Evolutionary conservation across 1,140 invertebrate genomes (phyloP).

Genomic region (Drosophila aff.): DNA sequence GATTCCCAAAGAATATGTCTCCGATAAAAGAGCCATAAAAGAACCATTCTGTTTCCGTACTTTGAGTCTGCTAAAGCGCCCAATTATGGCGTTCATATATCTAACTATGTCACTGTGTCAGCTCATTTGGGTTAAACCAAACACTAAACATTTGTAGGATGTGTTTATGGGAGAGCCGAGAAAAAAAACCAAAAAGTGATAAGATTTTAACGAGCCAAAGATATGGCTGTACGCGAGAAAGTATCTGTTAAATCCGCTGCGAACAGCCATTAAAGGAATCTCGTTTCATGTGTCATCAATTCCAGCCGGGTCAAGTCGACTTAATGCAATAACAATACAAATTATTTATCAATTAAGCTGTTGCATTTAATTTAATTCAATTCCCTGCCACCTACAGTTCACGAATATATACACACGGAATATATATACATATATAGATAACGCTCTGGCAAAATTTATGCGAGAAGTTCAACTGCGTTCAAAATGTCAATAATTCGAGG

Average conservation of each 20-base stretch:
- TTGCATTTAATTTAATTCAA: slow-evolving; percentile 69
- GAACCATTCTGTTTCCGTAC: background rate
- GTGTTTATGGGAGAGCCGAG: background rate
- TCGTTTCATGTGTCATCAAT: slow-evolving; percentile 5
- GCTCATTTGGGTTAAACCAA: background rate
- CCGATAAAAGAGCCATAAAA: slow-evolving; percentile 3
- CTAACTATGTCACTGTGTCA: slow-evolving; percentile 38
- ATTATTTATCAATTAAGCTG: slow-evolving; percentile 79
- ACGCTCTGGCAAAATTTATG: slow-evolving; percentile 60
- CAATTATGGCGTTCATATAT: slow-evolving; percentile 5
- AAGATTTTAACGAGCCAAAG: slow-evolving; percentile 17
- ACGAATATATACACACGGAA: background rate
- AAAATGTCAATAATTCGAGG: slow-evolving; percentile 78
- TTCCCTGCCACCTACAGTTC: slow-evolving; percentile 11
- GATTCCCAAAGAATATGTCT: background rate
- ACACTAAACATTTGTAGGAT: background rate
- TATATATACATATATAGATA: slow-evolving; percentile 3
- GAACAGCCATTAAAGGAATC: slow-evolving; percentile 17
- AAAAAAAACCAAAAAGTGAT: background rate
- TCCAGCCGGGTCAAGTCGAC: slow-evolving; percentile 17
- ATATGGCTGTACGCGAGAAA: slow-evolving; percentile 2
- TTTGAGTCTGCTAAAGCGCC: background rate
- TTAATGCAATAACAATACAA: slow-evolving; percentile 69
- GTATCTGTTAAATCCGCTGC: slow-evolving; percentile 13
- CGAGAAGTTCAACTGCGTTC: slow-evolving; percentile 80